These are phyloP conservation scores for Himantopus leucocephalus DNA, from an alignment of 2,113 vertebrate species.

Conservation along the genomic window DNA sequence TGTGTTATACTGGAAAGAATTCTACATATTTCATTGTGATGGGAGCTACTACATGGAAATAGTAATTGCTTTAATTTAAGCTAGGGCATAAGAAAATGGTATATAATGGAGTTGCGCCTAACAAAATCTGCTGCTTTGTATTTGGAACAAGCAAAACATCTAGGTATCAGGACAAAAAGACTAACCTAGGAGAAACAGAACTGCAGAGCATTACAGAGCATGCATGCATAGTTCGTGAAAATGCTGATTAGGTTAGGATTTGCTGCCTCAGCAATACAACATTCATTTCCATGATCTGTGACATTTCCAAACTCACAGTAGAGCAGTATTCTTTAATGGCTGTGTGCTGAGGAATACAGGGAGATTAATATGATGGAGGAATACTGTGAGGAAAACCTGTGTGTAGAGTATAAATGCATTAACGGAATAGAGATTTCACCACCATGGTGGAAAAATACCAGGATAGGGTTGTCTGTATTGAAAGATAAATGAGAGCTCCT, in stretches of 20 bases:
- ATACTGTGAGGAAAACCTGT: background rate
- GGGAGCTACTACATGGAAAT: background rate
- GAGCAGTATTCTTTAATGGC: background rate
- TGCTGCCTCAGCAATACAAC: background rate
- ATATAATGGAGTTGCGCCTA: background rate
- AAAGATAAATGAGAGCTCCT: background rate
- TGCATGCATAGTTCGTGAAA: background rate
- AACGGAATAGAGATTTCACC: background rate
- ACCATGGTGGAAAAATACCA: background rate
- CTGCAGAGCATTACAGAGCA: background rate
- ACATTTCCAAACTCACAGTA: background rate
- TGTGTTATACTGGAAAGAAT: background rate
- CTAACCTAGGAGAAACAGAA: background rate
- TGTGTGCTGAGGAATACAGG: background rate
- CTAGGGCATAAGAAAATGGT: background rate
- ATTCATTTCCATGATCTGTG: background rate
- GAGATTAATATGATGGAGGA: background rate
- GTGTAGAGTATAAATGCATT: background rate
- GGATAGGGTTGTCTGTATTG: background rate
- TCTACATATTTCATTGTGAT: background rate
- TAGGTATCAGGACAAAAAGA: background rate
- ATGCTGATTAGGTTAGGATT: background rate
- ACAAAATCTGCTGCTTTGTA: background rate
- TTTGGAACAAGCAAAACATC: background rate
- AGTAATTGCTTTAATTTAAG: background rate